phyloP scores from a whole-genome alignment of 2,113 vertebrate genomes.

The Cololabis saira region DNA sequence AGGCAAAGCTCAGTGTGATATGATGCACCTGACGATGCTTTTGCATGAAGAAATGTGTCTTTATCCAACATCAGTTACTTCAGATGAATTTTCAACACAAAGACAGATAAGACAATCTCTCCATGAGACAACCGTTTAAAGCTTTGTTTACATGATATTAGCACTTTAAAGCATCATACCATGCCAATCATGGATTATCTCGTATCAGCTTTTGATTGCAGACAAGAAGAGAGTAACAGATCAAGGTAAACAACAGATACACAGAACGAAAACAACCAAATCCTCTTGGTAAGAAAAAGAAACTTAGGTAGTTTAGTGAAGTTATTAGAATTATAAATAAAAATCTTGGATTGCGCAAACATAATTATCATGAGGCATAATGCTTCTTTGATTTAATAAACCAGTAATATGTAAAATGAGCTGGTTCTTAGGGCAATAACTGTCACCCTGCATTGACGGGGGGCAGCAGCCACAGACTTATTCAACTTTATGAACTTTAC shows the following conservation, averaged over 20 bases:
- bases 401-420: too few species aligned
- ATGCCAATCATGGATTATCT: conserved; percentile 62
- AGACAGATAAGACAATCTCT: conserved; percentile 26
- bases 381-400: too few species aligned
- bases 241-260: conserved; percentile 41
- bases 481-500: neutral
- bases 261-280: conserved; percentile 37
- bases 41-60: conserved; percentile 29
- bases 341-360: too few species aligned
- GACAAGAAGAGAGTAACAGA: conserved; percentile 17
- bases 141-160: conserved; percentile 31
- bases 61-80: conserved; percentile 3
- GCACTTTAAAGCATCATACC: conserved; percentile 32
- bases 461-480: neutral
- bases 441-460: neutral
- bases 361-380: too few species aligned
- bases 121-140: neutral
- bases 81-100: conserved; percentile 6
- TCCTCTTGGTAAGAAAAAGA: conserved; percentile 40
- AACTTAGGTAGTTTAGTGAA: neutral
- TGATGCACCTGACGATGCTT: conserved; percentile 4
- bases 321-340: too few species aligned
- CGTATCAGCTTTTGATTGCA: neutral
- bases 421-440: neutral
- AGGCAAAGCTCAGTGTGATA: conserved; percentile 24